Evolutionary conservation across 2,797 vertebrate genomes (phyloP), one percentile per base, ranked within the genome.

Genomic region (Acanthurus leucopareius): DNA sequence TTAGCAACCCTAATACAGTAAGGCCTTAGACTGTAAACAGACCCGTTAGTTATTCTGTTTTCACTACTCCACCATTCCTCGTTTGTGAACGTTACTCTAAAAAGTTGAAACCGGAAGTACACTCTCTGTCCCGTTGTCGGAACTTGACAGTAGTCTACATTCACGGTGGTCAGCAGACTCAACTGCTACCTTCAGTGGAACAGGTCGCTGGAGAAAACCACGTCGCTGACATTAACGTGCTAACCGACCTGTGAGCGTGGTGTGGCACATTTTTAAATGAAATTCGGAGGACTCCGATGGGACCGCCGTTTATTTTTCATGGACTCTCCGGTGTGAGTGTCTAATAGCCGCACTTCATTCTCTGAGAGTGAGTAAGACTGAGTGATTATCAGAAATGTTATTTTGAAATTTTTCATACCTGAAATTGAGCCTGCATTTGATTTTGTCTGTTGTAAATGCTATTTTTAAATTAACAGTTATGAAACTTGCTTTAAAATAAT

Each of bases 261-360:
- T 79, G 52, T 3, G 14, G 56, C 48, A 42, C 45, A 6, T 4
- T 2, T 1, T 13, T 22, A 80, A 67, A 74, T 58, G 35, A 59
- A 47, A 45, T 2, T 8, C 45, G 51, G 58, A 45, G 32, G 51
- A 60, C 20, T 63, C 7, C 38, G 20, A 52, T 49, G 40, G 75
- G 32, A 70, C 73, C 10, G 64, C 45, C 10, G 57, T 10, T 14
- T 25, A 1, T 1, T 32, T 40, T 28, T 14, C 48, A 11, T 2
- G 62, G 73, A 70, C 66, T 69, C 40, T 64, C 19, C 42, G 53
- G 17, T 25, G 75, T 79, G 22, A 89, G 89, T 68, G 57, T 48
- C 64, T 73, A 74, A 82, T 70, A 82, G 75, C 19, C 71, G 63
- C 76, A n/a, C 64, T 80, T 57, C 32, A 3, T 17, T 35, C n/a